Percentiles rank a stretch among this genome's conserved stretches.
phyloP scores from a whole-genome alignment of 2,888 invertebrate genomes.

The Lasioglossum figueresi region DNA sequence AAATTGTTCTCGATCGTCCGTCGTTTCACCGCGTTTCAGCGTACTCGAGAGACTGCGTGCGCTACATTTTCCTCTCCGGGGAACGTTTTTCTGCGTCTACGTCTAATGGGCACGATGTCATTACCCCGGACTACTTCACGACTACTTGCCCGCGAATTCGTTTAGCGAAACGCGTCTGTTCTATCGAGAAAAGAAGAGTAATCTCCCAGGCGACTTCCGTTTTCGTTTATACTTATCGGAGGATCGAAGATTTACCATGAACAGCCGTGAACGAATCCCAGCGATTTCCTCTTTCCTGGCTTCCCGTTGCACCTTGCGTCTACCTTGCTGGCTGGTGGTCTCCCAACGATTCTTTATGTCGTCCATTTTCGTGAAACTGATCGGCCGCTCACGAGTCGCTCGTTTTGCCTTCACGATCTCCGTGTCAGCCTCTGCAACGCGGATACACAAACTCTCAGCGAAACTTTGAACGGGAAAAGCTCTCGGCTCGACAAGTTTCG shows the following conservation, averaged over 20 bases:
- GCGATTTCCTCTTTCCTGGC: constrained; percentile 95
- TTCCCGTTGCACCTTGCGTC: constrained; percentile 88
- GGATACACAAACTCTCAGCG: background rate
- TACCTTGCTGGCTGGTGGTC: constrained; percentile 82
- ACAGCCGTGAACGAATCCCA: constrained; percentile 92
- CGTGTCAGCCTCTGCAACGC: constrained; percentile 86
- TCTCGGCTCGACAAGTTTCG: background rate
- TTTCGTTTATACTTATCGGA: constrained; percentile 5
- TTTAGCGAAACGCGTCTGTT: background rate
- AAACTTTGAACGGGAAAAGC: background rate
- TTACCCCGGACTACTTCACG: constrained; percentile 48
- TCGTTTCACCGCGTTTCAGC: constrained; percentile 4
- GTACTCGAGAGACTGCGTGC: constrained; percentile 37
- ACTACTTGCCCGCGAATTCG: background rate
- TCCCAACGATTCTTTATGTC: constrained; percentile 94
- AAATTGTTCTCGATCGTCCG: constrained; percentile 15
- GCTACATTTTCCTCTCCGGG: constrained; percentile 43
- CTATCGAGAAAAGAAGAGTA: background rate
- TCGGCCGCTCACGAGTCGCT: constrained; percentile 89
- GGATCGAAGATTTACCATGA: constrained; percentile 87
- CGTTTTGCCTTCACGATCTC: constrained; percentile 87
- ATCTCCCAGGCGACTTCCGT: background rate
- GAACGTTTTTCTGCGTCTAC: constrained; percentile 50
- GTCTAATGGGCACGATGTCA: constrained; percentile 49
- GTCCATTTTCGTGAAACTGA: constrained; percentile 92